Percentiles rank a stretch among this genome's conserved stretches.
phyloP scores from a whole-genome alignment of 2,797 vertebrate genomes.

The Bradypodion pumilum region DNA sequence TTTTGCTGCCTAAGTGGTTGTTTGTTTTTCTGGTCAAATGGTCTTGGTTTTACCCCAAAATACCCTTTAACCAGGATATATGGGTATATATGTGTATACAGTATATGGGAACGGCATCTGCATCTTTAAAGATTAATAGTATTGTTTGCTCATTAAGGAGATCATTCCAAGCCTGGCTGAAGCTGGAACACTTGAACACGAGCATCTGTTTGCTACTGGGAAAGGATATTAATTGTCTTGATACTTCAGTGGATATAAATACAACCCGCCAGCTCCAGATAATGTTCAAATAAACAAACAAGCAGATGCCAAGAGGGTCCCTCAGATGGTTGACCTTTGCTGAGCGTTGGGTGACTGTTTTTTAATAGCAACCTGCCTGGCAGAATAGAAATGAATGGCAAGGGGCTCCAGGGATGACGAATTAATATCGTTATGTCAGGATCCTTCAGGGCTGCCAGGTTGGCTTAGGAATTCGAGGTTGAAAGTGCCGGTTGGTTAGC shows the following conservation, averaged over 20 bases:
- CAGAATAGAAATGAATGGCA: conserved; percentile 27
- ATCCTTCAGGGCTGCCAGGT: conserved; percentile 31
- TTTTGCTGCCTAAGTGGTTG: too few species aligned
- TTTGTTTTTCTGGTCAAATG: too few species aligned
- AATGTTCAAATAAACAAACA: conserved; percentile 80
- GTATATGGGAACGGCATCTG: conserved; percentile 40
- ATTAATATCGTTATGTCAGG: conserved; percentile 45
- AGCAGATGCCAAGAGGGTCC: conserved; percentile 76
- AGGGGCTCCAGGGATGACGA: conserved; percentile 28
- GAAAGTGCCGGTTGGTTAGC: not conserved
- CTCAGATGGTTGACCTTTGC: conserved; percentile 75
- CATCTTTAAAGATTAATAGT: conserved; percentile 72
- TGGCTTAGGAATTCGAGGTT: not conserved
- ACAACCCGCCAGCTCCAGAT: conserved; percentile 76
- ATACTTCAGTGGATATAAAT: conserved; percentile 78
- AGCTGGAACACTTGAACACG: conserved; percentile 70
- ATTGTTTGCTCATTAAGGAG: conserved; percentile 78
- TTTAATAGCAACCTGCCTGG: conserved; percentile 74
- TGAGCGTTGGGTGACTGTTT: conserved; percentile 69
- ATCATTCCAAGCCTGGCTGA: conserved; percentile 68
- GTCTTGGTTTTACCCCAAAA: too few species aligned
- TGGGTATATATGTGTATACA: too few species aligned
- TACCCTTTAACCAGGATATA: too few species aligned
- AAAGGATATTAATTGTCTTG: conserved; percentile 79
- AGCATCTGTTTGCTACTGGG: conserved; percentile 82